phyloP scores from a whole-genome alignment of 64 coral and sea anemone species.

The Acropora yongei region DNA sequence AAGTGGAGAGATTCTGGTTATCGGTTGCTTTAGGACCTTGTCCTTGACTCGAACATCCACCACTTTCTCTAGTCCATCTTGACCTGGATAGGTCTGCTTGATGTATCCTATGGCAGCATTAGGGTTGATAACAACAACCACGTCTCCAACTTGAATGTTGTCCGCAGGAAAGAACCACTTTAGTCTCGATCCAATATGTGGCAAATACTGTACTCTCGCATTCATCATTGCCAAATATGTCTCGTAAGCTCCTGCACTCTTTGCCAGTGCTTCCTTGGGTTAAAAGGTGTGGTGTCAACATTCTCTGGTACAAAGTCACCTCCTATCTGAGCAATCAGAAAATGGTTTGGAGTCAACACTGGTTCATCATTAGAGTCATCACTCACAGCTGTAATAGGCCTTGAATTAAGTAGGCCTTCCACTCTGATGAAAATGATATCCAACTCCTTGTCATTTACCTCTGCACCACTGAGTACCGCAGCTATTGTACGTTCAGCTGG shows the following conservation, averaged over 20 bases:
- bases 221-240: conserved; percentile 26
- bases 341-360: too few relatives aligned
- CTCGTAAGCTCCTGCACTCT: conserved; percentile 9
- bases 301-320: background rate
- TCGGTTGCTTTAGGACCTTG: conserved; percentile 31
- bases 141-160: conserved; percentile 56
- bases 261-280: conserved; percentile 25
- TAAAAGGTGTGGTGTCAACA: conserved; percentile 12
- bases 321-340: background rate
- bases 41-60: conserved; percentile 59
- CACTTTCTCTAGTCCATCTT: conserved; percentile 64
- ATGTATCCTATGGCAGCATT: conserved; percentile 41
- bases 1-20: conserved; percentile 47
- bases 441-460: too few relatives aligned
- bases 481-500: too few relatives aligned
- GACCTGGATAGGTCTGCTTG: conserved; percentile 40
- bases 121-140: conserved; percentile 54
- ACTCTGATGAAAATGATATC: too few relatives aligned
- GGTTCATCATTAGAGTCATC: too few relatives aligned
- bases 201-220: conserved; percentile 52
- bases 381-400: too few relatives aligned
- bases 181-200: conserved; percentile 40
- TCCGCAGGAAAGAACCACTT: conserved; percentile 53
- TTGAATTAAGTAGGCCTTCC: background rate
- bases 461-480: too few relatives aligned